Evolutionary conservation across 2,113 vertebrate species (phyloP).

Genomic region (Coreoperca whiteheadi): DNA sequence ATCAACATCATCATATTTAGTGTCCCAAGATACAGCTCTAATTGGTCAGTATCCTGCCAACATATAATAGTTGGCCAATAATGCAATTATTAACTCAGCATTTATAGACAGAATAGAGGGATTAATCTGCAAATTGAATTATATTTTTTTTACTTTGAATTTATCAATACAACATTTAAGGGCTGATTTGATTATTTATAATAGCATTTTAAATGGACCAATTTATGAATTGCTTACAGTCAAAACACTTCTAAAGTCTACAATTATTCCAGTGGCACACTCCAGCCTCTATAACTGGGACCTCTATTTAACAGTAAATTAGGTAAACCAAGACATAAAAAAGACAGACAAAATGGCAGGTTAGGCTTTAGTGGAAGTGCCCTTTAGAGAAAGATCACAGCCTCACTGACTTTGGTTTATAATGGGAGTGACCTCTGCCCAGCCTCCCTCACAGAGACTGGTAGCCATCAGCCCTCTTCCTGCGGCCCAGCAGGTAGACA

Average conservation of each 20-base stretch:
- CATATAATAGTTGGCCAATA: no score
- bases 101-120: neutral
- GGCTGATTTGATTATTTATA: neutral
- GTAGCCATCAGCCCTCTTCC: conserved; percentile 79
- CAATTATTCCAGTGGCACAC: neutral
- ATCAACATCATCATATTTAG: neutral
- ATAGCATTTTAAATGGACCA: neutral
- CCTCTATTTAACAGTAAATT: neutral
- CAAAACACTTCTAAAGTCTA: neutral
- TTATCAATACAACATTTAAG: neutral
- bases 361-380: conserved; percentile 9
- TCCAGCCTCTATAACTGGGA: neutral
- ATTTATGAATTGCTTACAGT: neutral
- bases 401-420: conserved; percentile 4
- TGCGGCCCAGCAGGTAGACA: conserved; percentile 82
- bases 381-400: conserved; percentile 14
- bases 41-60: no score
- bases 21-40: neutral
- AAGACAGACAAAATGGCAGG: neutral
- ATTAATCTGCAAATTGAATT: neutral
- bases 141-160: neutral
- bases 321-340: neutral
- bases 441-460: conserved; percentile 84
- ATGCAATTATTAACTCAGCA: neutral
- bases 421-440: neutral